Evolutionary conservation across 2,113 vertebrate genomes (phyloP).

Genomic region (Ochotona curzoniae): DNA sequence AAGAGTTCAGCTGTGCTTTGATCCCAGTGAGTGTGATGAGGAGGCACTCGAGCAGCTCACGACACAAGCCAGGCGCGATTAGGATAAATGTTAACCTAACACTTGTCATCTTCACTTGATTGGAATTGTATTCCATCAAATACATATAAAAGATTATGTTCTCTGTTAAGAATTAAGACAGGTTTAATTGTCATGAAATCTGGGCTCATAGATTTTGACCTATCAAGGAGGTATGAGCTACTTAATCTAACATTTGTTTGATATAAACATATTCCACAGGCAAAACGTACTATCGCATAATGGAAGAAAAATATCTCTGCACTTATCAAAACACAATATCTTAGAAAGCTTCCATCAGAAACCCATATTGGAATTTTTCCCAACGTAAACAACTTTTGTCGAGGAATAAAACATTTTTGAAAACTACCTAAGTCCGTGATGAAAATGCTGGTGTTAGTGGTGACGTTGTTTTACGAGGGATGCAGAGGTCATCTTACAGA

Average conservation of each 20-base stretch:
- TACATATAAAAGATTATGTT: neutral
- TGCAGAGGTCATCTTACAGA: neutral
- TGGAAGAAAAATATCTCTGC: neutral
- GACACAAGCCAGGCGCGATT: neutral
- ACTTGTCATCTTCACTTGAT: constrained; percentile 1
- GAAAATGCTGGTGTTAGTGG: constrained; percentile 11
- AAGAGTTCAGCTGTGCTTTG: neutral
- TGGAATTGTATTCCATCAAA: neutral
- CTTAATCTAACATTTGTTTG: neutral
- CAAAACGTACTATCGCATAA: neutral
- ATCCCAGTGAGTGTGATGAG: neutral
- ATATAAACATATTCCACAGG: neutral
- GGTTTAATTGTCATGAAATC: neutral
- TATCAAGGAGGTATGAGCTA: neutral
- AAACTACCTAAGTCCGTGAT: neutral
- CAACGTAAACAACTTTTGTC: neutral
- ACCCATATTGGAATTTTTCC: neutral
- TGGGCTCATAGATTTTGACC: neutral
- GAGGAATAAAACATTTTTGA: neutral
- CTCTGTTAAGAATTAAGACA: neutral
- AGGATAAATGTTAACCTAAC: neutral
- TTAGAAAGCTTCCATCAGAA: neutral
- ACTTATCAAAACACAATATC: neutral
- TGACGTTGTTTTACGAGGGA: neutral
- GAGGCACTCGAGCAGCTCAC: neutral